These are phyloP conservation scores for Hippocampus guttulatus DNA, from an alignment of 2,113 vertebrate genomes.

Conservation along the genomic window DNA sequence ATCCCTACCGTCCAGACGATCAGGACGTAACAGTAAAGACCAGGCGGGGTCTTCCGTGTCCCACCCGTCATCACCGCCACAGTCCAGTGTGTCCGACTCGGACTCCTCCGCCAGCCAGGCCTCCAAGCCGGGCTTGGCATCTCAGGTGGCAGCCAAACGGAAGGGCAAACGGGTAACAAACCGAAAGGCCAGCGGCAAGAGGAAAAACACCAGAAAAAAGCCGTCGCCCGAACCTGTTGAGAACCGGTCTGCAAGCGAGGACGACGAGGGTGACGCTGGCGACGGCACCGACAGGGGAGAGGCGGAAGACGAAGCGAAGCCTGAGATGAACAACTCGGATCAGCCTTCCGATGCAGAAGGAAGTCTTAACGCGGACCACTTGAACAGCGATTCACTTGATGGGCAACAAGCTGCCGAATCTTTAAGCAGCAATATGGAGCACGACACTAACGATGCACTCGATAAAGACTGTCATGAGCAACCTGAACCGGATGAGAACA, in stretches of 20 bases:
- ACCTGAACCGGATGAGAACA: slow-evolving; percentile 12
- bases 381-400: slow-evolving; percentile 20
- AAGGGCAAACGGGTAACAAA: slow-evolving; percentile 75
- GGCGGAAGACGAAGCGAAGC: slow-evolving; percentile 32
- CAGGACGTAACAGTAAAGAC: slow-evolving; percentile 77
- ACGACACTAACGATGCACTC: slow-evolving; percentile 32
- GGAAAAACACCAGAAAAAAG: slow-evolving; percentile 73
- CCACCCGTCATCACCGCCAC: slow-evolving; percentile 69
- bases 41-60: slow-evolving; percentile 67
- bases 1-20: slow-evolving; percentile 75
- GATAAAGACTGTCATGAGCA: slow-evolving; percentile 16
- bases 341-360: slow-evolving; percentile 33
- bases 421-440: slow-evolving; percentile 14
- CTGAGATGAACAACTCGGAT: slow-evolving; percentile 27
- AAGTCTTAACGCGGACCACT: slow-evolving; percentile 27
- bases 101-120: slow-evolving; percentile 68
- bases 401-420: slow-evolving; percentile 9
- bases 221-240: slow-evolving; percentile 58
- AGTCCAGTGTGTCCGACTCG: slow-evolving; percentile 73
- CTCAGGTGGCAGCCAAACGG: slow-evolving; percentile 69
- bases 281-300: slow-evolving; percentile 18
- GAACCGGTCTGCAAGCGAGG: slow-evolving; percentile 69
- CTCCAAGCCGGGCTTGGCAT: slow-evolving; percentile 35
- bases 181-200: slow-evolving; percentile 70
- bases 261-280: slow-evolving; percentile 34